Evolutionary conservation across 2,113 vertebrate genomes (phyloP), one percentile per base, ranked within the genome.

Genomic region (Otus sunia): DNA sequence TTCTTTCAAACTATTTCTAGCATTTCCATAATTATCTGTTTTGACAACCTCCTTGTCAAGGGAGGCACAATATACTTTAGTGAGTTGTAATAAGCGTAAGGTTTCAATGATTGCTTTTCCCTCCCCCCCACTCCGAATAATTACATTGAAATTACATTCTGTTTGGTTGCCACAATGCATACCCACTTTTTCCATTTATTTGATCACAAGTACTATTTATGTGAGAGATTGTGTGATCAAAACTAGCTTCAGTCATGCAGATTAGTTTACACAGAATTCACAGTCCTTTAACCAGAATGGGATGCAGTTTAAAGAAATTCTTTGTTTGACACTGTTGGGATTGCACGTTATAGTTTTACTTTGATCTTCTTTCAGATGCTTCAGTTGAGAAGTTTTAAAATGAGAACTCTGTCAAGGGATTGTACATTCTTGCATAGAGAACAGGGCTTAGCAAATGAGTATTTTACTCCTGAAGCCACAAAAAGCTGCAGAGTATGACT

Each of bases 21-120:
- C 76, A 91, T 97, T 96, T 96, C 78, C 91, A 60, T 96, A 97
- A 96, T 97, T 94, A 73, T n/a, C 74, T 94, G 72, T 97, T 98
- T 97, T 95, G 95, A 96, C 95, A 97, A 43, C 58, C 49, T 96
- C 27, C 71, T 74, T 95, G 92, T 96, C 95, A 96, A 88, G 67
- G 49, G 12, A 89, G 29, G 78, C 34, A 92, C 91, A 96, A 55
- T 92, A 34, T 96, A 91, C 64, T 96, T 97, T 75, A 91, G 4
- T 88, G 56, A 95, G 34, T 83, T 93, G 58, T 91, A 80, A 88
- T 96, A 96, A 97, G 49, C 66, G 50, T 92, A 88, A 94, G 30
- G 15, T 95, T 95, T 96, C 75, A 92, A 27, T 96, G 80, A 96
- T 93, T 95, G 43, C 95, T 93, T 91, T 64, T 39, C 27, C 23